phyloP scores from a whole-genome alignment of 2,113 vertebrate genomes.

The Promerops cafer region DNA sequence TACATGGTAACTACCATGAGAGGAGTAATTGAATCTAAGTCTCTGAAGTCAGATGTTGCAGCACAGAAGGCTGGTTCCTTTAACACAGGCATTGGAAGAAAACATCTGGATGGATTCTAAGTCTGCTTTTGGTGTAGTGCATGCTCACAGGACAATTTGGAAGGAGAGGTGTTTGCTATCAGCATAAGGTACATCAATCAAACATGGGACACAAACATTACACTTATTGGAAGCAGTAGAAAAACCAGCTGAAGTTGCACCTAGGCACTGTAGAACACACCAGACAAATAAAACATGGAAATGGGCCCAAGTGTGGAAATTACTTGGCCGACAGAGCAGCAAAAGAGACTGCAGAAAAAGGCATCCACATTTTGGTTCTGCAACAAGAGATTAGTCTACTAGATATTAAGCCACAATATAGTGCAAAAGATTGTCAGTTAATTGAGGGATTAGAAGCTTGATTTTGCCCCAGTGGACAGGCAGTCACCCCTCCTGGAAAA shows the following conservation, averaged over 20 bases:
- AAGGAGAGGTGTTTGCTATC: background rate
- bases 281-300: background rate
- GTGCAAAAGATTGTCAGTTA: background rate
- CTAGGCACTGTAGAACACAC: background rate
- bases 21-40: background rate
- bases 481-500: background rate
- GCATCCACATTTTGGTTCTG: rapidly evolving
- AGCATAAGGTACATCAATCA: background rate
- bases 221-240: background rate
- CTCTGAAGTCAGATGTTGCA: background rate
- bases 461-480: background rate
- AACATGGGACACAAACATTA: background rate
- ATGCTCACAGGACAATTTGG: background rate
- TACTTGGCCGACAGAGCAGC: rapidly evolving
- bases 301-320: background rate
- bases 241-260: background rate
- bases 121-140: background rate
- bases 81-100: background rate
- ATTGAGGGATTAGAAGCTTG: background rate
- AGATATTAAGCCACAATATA: background rate
- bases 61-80: background rate
- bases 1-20: background rate
- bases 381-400: background rate
- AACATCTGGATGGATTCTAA: background rate
- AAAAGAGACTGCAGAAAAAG: background rate